Evolutionary conservation across 1,140 invertebrate species (phyloP), one percentile per base, ranked within the genome.

Genomic region (Drosophila oshimai): DNA sequence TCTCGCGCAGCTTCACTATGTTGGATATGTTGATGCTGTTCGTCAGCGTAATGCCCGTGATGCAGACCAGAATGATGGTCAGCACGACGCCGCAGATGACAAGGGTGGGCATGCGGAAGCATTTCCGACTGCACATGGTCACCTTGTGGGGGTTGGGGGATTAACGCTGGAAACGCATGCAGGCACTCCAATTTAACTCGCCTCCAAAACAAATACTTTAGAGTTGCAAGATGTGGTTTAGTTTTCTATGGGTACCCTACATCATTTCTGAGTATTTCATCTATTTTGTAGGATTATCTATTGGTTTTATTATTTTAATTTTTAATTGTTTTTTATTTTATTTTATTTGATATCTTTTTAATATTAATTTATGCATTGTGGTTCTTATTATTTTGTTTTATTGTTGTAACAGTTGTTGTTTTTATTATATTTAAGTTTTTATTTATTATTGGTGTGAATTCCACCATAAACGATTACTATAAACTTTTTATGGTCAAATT

Each of bases 1-100:
- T 90, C 13, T 90, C 89, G 26, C 89, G 80, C 50, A 90, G 55
- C 62, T 90, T 89, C 0, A 90, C 75, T 24, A 90, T 90, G 20
- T 90, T 90, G 29, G 89, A 90, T 45, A 90, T 87, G 67, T 90
- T 90, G 24, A 90, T 90, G 73, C 84, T 89, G 50, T 89, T 90
- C n/a, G 89, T 90, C 2, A 90, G 57, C 0, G 89, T 90, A 22
- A 90, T 90, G 74, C 89, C 89, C 70, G 89, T 90, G 13, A 90
- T 90, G 84, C 81, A 90, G 74, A 90, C 89, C 60, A 90, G 60
- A n/a, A 90, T 74, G 13, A 90, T 90, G 69, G 87, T 90, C 51
- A 90, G 53, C 60, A 90, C 74, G 42, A 90, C 89, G 58, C 87
- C 87, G 68, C 89, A 81, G 71, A 90, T 89, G 83, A 87, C 70